A percentile compares a stretch with the other conserved stretches of the same genome.
These are phyloP conservation scores for Coilia nasus DNA, from an alignment of 2,797 vertebrate genomes.

Conservation along the genomic window DNA sequence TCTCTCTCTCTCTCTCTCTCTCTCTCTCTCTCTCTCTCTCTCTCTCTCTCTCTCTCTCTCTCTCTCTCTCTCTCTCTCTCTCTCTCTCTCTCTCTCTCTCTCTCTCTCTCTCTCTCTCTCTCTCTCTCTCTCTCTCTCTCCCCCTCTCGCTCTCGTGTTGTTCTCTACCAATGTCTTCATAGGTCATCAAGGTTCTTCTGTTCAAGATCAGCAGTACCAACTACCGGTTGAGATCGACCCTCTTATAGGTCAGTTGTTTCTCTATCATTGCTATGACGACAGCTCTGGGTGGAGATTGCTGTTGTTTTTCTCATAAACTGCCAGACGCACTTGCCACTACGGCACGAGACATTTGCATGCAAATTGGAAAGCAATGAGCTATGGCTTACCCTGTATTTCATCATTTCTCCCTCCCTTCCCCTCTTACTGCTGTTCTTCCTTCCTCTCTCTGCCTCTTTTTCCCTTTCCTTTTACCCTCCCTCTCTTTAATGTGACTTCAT, in stretches of 20 bases:
- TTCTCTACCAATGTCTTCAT: slow-evolving; percentile 70
- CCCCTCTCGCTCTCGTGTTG: slow-evolving; percentile 27
- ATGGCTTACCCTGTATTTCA: slow-evolving; percentile 98
- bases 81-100: slow-evolving; percentile 28
- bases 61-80: neutral
- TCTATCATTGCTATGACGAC: slow-evolving; percentile 43
- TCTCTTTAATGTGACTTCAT: slow-evolving; percentile 87
- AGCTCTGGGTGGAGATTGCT: slow-evolving; percentile 93
- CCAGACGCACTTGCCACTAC: slow-evolving; percentile 45
- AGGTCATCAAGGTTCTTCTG: slow-evolving; percentile 93
- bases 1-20: slow-evolving; percentile 10
- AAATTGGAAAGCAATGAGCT: slow-evolving; percentile 99
- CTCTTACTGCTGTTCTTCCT: neutral
- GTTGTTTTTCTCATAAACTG: slow-evolving; percentile 89
- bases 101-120: slow-evolving; percentile 23
- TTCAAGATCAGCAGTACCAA: slow-evolving; percentile 97
- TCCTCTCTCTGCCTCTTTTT: slow-evolving; percentile 63
- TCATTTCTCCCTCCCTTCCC: slow-evolving; percentile 75
- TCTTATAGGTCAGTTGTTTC: slow-evolving; percentile 88
- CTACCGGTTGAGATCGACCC: slow-evolving; percentile 99
- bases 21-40: neutral
- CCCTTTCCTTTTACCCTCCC: slow-evolving; percentile 54
- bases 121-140: too few relatives aligned
- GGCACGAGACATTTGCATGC: slow-evolving; percentile 91
- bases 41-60: slow-evolving; percentile 10